These are phyloP conservation scores for Melanaphis sacchari DNA, from an alignment of 1,140 invertebrate genomes.

Conservation along the genomic window DNA sequence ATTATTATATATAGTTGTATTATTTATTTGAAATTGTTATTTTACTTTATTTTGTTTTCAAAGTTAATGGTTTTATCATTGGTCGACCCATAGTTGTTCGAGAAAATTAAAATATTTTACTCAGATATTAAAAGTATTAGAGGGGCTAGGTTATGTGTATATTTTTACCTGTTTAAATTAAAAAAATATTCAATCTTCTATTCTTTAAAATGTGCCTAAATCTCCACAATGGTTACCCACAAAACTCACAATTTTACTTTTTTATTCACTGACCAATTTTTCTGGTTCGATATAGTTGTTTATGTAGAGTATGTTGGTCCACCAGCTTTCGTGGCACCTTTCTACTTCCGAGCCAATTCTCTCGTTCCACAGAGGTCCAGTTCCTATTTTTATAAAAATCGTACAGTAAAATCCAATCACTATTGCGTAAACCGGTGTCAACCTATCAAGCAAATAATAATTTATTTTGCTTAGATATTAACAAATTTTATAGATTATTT, in stretches of 20 bases:
- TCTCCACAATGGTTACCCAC: neutral
- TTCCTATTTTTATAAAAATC: constrained; percentile 63
- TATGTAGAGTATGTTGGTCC: constrained; percentile 69
- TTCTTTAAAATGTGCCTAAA: neutral
- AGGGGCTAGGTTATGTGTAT: neutral
- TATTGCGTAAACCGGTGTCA: constrained; percentile 65
- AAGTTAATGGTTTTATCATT: neutral
- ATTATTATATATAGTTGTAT: neutral
- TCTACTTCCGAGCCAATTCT: constrained; percentile 59
- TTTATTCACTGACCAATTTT: constrained; percentile 54
- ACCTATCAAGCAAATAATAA: constrained; percentile 61
- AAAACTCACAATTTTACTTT: neutral
- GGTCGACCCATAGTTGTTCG: neutral
- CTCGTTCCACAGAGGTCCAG: constrained; percentile 64
- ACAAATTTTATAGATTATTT: neutral
- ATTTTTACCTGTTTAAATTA: neutral
- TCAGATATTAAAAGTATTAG: neutral
- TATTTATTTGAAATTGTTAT: neutral
- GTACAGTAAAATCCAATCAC: constrained; percentile 64
- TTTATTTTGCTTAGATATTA: neutral
- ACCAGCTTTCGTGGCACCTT: constrained; percentile 67
- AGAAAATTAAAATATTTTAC: neutral
- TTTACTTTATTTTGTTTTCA: neutral
- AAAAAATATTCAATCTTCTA: no score
- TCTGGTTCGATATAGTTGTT: constrained; percentile 68